Base-by-base conservation (phyloP, 92 coral and sea anemone genomes). In the Pocillopora grandis region DNA sequence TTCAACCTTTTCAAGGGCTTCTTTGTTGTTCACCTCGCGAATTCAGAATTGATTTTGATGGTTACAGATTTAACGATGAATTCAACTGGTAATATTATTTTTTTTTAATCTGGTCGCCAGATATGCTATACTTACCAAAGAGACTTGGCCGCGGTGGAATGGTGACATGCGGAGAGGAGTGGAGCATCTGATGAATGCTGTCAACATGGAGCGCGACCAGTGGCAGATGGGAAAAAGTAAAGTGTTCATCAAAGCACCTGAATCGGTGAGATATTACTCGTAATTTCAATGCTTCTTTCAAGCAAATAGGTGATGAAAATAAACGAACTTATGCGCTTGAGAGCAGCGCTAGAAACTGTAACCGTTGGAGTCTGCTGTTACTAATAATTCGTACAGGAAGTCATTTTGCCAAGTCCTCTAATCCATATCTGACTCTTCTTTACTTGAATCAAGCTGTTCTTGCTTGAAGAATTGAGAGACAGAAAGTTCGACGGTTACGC, bases 221-320 rank as follows among this genome's bases (percentile, higher is more conserved):
- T 97, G 98, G 98, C 99, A 97, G 86, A 81, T 97, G 83, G 99
- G 99, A n/a, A 92, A 93, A 82, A 89, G 91, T 72, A 97, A 97
- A 80, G 97, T 97, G 57, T 97, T 97, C 60, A 86, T 97, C 87
- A 97, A 97, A 78, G 97, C 98, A 1, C 99, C 99, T 6, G 99
- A 97, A 77, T 97, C 99, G 81, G 99, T 97, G 83, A 92, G 95
- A 62, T 1, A 21, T 52, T 3, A 35, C 31, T 19, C 27, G 23
- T 5, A 58, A 67, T 67, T 67, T 12, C 21, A 21, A 23, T 67
- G 31, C 33, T n/a, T 18, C 0, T 16, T 70, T n/a, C 56, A 72
- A 13, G 62, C 35, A 10, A 21, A 74, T 52, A 58, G 31, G 15
- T 35, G 36, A 9, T 17, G 4, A 20, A n/a, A 31, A 31, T 85